Conservation (phyloP, 2,888 invertebrate species). For the Fragum whitleyi region DNA sequence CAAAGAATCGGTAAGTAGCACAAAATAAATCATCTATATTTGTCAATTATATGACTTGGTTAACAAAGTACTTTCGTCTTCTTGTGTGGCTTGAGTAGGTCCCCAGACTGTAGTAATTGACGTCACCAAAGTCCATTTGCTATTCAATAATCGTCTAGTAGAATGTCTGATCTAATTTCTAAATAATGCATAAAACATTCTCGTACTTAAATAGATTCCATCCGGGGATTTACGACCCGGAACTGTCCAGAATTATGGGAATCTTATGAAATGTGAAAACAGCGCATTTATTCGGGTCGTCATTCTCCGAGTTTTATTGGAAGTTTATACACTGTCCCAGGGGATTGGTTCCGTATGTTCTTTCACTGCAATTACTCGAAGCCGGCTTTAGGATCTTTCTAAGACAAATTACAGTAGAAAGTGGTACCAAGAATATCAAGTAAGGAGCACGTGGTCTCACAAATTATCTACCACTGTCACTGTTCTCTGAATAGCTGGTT, state of each 20-base stretch:
- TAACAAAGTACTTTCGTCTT: too few species aligned
- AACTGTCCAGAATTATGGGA: constrained; percentile 7
- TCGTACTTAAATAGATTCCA: constrained; percentile 4
- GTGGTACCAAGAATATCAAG: constrained; percentile 24
- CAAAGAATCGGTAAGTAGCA: too few species aligned
- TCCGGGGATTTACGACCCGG: constrained; percentile 13
- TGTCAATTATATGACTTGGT: too few species aligned
- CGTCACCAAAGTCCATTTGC: not conserved
- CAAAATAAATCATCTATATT: too few species aligned
- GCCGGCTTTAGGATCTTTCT: constrained; percentile 1
- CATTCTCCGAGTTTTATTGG: constrained; percentile 19
- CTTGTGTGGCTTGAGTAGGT: not conserved
- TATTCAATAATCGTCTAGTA: constrained; percentile 1
- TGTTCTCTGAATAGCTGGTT: not conserved
- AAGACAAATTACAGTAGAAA: constrained; percentile 28
- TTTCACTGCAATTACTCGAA: constrained; percentile 15
- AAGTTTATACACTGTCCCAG: constrained; percentile 27
- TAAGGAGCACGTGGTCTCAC: not conserved
- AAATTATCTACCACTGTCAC: constrained; percentile 1
- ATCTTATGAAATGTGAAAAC: constrained; percentile 21
- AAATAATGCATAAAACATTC: not conserved
- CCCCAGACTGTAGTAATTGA: not conserved
- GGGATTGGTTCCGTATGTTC: constrained; percentile 35
- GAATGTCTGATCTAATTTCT: constrained; percentile 3
- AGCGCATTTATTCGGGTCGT: constrained; percentile 25